A percentile compares a stretch with the other conserved stretches of the same genome.
Evolutionary conservation across 2,797 vertebrate species (phyloP).

Genomic region (Enteromius afrohamiltoni): DNA sequence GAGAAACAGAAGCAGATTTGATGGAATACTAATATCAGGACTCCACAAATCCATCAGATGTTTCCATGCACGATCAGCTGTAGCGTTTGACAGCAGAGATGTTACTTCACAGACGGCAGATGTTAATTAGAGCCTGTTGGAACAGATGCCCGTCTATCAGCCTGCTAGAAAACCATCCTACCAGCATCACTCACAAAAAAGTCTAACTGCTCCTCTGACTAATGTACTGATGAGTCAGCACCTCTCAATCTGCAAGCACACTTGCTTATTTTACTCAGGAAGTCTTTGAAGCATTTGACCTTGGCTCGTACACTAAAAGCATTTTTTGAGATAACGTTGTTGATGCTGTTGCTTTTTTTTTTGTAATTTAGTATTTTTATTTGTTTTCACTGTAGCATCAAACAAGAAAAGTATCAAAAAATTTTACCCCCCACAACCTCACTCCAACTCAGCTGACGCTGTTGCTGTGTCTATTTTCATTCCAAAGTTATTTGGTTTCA

Average conservation of each 20-base stretch:
- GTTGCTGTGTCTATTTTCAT: conserved; percentile 53
- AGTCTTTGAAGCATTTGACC: conserved; percentile 2
- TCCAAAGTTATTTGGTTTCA: conserved; percentile 63
- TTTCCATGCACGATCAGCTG: conserved; percentile 9
- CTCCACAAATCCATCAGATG: not conserved
- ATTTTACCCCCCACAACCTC: too few relatives aligned
- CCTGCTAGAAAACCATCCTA: conserved; percentile 12
- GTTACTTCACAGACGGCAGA: conserved; percentile 39
- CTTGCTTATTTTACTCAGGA: not conserved
- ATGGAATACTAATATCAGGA: not conserved
- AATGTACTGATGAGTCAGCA: not conserved
- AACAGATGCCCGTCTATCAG: conserved; percentile 41
- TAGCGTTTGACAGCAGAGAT: conserved; percentile 32
- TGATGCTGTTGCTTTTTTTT: not conserved
- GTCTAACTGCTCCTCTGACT: not conserved
- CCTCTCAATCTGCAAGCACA: not conserved
- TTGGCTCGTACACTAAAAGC: not conserved
- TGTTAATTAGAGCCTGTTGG: conserved; percentile 43
- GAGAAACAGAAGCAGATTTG: conserved; percentile 3
- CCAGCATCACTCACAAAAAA: conserved; percentile 26
- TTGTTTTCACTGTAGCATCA: too few relatives aligned
- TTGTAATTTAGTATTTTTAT: too few relatives aligned
- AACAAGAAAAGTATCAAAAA: too few relatives aligned
- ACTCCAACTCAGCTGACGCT: not conserved
- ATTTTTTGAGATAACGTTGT: not conserved